Evolutionary conservation across 2,113 vertebrate species (phyloP), one percentile per base, ranked within the genome.

Genomic region (Ailurus styani): DNA sequence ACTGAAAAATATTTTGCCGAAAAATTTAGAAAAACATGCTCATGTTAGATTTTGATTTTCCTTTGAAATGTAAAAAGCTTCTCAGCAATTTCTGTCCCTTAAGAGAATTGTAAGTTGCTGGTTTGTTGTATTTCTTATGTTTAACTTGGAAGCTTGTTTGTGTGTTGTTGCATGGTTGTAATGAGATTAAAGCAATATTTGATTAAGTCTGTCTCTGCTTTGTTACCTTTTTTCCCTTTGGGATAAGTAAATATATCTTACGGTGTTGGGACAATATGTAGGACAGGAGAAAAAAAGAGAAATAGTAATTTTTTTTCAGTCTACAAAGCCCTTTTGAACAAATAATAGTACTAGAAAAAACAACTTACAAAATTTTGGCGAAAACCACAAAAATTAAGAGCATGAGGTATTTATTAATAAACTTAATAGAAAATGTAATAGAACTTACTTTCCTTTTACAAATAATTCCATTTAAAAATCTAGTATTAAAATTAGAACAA

Each of bases 21-120:
- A 97, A 81, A 5, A 40, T 91, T 97, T 91, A 91, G 11, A 91
- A 97, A 92, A 95, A 93, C 78, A 87, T 87, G 50, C 9, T 77
- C 78, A 62, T 40, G 47, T 97, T 95, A 95, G 89, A 96, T 98
- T 97, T 97, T 96, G 95, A 93, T 94, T 93, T 95, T 93, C 73
- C 66, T 87, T 96, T 98, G 95, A 97, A 95, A 91, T 91, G 90
- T 79, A 89, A 96, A 96, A 94, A 77, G 62, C 47, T 95, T 25
- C 91, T 82, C 47, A 55, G 87, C 47, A 90, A 86, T 96, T 95
- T 91, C 73, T 89, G 52, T 86, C 73, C 50, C 50, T 89, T 96
- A 93, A 86, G 60, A 89, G 83, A 97, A 95, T 96, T 91, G 72
- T 88, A 95, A 92, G 42, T 78, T 93, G 96, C 60, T 91, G 52